Evolutionary conservation across 2,113 vertebrate genomes (phyloP).

Genomic region (Herpetotheres cachinnans): DNA sequence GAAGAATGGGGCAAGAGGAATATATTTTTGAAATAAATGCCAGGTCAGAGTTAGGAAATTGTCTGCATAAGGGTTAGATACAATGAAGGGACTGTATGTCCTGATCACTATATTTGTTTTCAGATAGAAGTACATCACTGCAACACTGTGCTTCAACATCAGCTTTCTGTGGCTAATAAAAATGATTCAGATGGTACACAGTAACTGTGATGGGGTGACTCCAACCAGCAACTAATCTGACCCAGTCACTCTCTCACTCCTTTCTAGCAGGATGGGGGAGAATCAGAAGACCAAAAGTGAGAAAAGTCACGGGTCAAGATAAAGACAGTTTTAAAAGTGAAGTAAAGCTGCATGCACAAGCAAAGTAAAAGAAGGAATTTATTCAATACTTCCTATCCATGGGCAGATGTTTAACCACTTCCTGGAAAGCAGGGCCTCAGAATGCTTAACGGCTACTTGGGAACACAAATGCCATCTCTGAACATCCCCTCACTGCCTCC

Average conservation of each 20-base stretch:
- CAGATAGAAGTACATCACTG: not conserved
- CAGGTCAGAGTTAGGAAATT: not conserved
- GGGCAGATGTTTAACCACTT: not conserved
- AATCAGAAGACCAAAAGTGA: not conserved
- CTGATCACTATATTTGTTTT: not conserved
- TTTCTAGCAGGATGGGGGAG: not conserved
- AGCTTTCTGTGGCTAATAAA: not conserved
- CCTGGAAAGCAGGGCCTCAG: not conserved
- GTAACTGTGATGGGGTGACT: not conserved
- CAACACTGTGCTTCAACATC: not conserved
- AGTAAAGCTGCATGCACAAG: not conserved
- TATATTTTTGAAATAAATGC: not conserved
- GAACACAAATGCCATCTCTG: not conserved
- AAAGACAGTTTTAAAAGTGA: not conserved
- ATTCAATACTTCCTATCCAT: not conserved
- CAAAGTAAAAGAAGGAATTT: not conserved
- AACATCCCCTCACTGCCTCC: not conserved
- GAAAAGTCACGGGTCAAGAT: not conserved
- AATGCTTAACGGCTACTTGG: fast-evolving
- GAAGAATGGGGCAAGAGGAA: not conserved
- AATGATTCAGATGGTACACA: not conserved
- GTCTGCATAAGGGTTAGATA: not conserved
- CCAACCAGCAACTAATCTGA: not conserved
- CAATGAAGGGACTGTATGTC: not conserved
- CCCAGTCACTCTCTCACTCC: not conserved